Evolutionary conservation across 2,113 vertebrate genomes (phyloP).

Genomic region (Syngnathus floridae): DNA sequence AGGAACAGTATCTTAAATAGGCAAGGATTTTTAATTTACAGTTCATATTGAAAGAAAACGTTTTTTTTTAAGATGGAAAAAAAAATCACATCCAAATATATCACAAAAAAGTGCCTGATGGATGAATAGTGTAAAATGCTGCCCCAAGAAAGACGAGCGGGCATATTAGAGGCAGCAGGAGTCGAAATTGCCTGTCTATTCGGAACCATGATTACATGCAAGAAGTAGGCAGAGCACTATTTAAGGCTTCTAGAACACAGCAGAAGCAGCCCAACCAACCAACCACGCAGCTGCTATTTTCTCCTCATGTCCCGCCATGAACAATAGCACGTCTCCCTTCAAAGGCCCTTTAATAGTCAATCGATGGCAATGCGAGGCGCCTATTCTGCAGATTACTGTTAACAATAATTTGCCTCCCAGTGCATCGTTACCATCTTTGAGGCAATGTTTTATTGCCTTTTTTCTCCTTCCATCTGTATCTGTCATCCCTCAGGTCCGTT

Average conservation of each 20-base stretch:
- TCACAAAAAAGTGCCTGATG: too few relatives aligned
- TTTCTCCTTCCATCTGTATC: constrained; percentile 63
- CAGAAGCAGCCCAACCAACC: constrained; percentile 38
- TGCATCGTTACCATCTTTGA: constrained; percentile 68
- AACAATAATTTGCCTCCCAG: constrained; percentile 72
- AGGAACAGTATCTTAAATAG: too few relatives aligned
- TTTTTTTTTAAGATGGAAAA: too few relatives aligned
- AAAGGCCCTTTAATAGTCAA: constrained; percentile 70
- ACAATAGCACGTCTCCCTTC: constrained; percentile 60
- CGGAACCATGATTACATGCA: constrained; percentile 56
- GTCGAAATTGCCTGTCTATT: constrained; percentile 60
- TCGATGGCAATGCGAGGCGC: constrained; percentile 69
- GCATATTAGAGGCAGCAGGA: constrained; percentile 14
- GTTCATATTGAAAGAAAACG: too few relatives aligned
- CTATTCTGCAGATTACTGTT: constrained; percentile 70
- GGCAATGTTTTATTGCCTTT: constrained; percentile 70
- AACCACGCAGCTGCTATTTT: constrained; percentile 52
- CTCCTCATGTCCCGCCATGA: constrained; percentile 55
- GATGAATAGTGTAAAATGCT: too few relatives aligned
- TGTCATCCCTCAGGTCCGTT: constrained; percentile 67
- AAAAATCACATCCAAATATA: too few relatives aligned
- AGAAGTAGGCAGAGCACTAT: constrained; percentile 39
- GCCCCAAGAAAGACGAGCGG: neutral
- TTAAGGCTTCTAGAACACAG: constrained; percentile 32
- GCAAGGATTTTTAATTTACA: too few relatives aligned